These are phyloP conservation scores for Xanthorhoe spadicearia DNA, from an alignment of 2,888 invertebrate genomes.

Conservation along the genomic window DNA sequence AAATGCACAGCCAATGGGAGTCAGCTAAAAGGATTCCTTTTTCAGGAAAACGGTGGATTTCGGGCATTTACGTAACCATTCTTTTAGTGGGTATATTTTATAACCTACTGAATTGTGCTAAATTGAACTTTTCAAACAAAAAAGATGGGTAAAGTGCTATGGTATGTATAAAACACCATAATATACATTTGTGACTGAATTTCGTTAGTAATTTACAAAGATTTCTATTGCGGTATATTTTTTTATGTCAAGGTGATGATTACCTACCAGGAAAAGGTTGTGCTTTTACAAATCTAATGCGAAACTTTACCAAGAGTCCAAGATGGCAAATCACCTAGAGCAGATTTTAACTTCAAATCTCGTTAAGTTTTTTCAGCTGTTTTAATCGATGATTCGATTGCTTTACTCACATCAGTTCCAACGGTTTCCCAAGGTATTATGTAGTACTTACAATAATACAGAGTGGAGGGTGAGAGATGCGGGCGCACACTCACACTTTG, in stretches of 20 bases:
- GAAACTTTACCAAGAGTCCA: neutral
- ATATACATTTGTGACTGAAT: neutral
- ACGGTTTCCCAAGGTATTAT: constrained; percentile 48
- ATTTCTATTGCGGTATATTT: neutral
- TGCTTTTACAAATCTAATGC: neutral
- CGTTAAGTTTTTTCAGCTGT: neutral
- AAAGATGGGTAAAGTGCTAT: neutral
- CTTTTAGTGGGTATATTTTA: neutral
- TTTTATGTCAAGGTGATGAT: too few relatives aligned
- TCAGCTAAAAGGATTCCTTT: constrained; percentile 54
- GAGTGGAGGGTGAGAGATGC: constrained; percentile 66
- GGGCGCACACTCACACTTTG: constrained; percentile 57
- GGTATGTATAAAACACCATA: too few relatives aligned
- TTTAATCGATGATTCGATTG: constrained; percentile 13
- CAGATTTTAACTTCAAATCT: neutral
- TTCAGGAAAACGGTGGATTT: constrained; percentile 64
- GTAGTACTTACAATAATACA: constrained; percentile 47
- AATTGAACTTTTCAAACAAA: neutral
- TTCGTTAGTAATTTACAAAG: neutral
- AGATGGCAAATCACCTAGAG: neutral
- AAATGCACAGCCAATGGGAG: constrained; percentile 60
- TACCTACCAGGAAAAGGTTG: too few relatives aligned
- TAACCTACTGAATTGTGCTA: neutral
- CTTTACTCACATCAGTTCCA: constrained; percentile 29
- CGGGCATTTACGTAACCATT: constrained; percentile 39